Percentiles rank a stretch among this genome's conserved stretches.
Evolutionary conservation across 2,113 vertebrate genomes (phyloP).

Genomic region (Rattus norvegicus): DNA sequence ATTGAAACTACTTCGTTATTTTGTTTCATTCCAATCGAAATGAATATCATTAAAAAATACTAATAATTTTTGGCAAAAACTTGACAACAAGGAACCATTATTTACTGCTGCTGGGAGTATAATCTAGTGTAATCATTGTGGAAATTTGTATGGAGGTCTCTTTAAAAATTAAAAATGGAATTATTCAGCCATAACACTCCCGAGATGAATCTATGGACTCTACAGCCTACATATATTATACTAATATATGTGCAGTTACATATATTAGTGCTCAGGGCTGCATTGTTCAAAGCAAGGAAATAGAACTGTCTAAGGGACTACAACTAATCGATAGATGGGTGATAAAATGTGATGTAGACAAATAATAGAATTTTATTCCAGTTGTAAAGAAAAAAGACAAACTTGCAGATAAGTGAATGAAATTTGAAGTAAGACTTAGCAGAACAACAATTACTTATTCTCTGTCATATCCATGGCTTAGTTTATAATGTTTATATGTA

Average conservation of each 20-base stretch:
- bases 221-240: neutral
- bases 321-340: no score
- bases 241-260: no score
- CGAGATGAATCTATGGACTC: neutral
- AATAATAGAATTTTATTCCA: neutral
- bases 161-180: neutral
- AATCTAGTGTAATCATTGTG: no score
- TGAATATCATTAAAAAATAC: neutral
- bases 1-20: no score
- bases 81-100: neutral
- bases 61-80: neutral
- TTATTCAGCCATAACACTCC: neutral
- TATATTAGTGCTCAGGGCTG: neutral
- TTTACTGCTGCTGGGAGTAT: neutral
- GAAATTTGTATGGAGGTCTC: neutral
- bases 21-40: neutral
- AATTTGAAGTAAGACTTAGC: no score
- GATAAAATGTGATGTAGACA: neutral
- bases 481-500: no score
- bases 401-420: neutral
- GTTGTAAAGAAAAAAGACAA: neutral
- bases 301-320: neutral
- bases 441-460: neutral
- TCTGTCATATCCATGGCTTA: neutral
- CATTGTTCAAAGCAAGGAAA: neutral